Percentiles rank a stretch among this genome's conserved stretches.
Conservation (phyloP, 2,113 vertebrate species). For the Alligator sinensis region DNA sequence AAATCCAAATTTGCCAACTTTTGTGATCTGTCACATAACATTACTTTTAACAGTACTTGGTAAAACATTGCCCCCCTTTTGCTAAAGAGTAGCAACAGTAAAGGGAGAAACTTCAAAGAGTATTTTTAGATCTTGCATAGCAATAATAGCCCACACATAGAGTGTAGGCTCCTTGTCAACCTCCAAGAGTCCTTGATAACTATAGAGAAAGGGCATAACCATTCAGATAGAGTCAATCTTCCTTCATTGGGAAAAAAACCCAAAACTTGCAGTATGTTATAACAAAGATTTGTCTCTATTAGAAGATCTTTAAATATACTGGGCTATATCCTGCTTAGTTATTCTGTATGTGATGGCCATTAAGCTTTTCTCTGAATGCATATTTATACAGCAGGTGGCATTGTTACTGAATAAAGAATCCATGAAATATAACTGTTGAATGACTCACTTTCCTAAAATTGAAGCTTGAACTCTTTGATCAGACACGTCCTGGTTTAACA, state of each 20-base stretch:
- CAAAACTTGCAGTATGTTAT: not conserved
- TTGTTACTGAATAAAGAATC: conserved; percentile 62
- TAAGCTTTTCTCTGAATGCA: not conserved
- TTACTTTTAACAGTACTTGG: conserved; percentile 13
- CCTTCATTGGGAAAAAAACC: conserved; percentile 15
- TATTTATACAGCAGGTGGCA: conserved; percentile 56
- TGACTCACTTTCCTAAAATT: conserved; percentile 67
- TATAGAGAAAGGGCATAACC: conserved; percentile 18
- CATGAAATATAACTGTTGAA: conserved; percentile 36
- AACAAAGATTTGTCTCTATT: conserved; percentile 15
- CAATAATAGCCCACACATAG: not conserved
- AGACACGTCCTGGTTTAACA: conserved; percentile 64
- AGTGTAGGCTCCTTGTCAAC: conserved; percentile 17
- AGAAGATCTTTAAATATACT: conserved; percentile 45
- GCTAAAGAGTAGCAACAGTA: not conserved
- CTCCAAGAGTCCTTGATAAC: conserved; percentile 45
- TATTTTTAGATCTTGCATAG: conserved; percentile 10
- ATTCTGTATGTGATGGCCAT: conserved; percentile 51
- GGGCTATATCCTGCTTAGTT: conserved; percentile 23
- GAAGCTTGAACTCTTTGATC: conserved; percentile 77
- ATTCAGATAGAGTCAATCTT: conserved; percentile 26
- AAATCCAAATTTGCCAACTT: conserved; percentile 3
- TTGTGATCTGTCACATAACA: not conserved
- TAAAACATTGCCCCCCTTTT: conserved; percentile 19
- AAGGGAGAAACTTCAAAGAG: not conserved